Conservation (phyloP, 2,888 invertebrate species). For the Synergus itoensis region DNA sequence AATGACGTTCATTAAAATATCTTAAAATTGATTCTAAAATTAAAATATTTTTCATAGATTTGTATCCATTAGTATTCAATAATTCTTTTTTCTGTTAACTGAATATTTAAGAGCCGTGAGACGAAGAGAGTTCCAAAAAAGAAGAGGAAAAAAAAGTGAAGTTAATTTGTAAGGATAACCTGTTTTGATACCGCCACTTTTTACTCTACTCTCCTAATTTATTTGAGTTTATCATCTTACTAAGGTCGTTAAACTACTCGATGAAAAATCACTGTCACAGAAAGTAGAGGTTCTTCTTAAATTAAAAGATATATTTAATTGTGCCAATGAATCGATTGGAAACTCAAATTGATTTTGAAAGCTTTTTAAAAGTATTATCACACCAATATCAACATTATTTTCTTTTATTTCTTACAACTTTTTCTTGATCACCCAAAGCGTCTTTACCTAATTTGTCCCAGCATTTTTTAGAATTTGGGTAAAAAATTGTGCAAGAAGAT, state of each 20-base stretch:
- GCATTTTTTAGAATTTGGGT: neutral
- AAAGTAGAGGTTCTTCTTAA: neutral
- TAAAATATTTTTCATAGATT: too few relatives aligned
- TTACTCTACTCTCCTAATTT: neutral
- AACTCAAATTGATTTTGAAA: neutral
- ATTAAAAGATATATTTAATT: neutral
- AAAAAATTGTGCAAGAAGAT: neutral
- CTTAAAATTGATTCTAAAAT: too few relatives aligned
- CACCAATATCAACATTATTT: too few relatives aligned
- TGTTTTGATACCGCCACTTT: neutral
- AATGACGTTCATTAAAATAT: too few relatives aligned
- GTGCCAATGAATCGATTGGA: neutral
- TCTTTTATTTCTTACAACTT: too few relatives aligned
- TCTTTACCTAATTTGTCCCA: neutral
- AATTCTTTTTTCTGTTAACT: neutral
- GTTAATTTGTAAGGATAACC: neutral
- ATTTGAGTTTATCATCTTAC: neutral
- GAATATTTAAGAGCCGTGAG: neutral
- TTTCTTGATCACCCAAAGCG: too few relatives aligned
- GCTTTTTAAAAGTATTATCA: neutral
- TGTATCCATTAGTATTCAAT: too few relatives aligned
- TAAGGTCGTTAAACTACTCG: slow-evolving; percentile 13
- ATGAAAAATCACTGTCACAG: slow-evolving; percentile 3
- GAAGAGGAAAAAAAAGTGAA: neutral
- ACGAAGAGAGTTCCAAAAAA: neutral